Base-by-base conservation (phyloP, 2,113 vertebrate genomes). In the Leiothrix lutea region DNA sequence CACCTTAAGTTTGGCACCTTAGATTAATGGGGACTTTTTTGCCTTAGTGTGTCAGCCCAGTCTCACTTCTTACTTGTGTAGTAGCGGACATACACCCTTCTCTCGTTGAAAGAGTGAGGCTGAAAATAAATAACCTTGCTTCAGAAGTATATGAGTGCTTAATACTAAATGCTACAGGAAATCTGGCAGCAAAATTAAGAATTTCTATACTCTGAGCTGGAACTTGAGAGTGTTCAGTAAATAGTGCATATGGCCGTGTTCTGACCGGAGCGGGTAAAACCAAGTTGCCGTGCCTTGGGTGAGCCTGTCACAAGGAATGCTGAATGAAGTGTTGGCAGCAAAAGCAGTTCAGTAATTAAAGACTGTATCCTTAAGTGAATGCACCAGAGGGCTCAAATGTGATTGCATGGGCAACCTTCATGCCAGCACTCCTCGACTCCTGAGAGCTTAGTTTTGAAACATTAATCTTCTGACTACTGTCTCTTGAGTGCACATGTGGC, bases 291-390 rank as follows among this genome's bases (percentile, higher is more conserved):
- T 77, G 50, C 42, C 35, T 61, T 90, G 64, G 38, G 33, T 74
- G 15, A 95, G 47, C 50, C 22, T 73, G 77, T 90, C 64, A 66
- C 42, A 67, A 2, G 6, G 50, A 77, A 75, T 77, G 35, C 67
- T 83, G 75, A 94, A 67, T 87, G 71, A 90, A 94, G 22, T 17
- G 54, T 50, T 95, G 87, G 81, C 33, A 5, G 58, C 47, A 85
- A 80, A 85, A 66, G 71, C 45, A 91, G 38, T 50, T 95, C 11
- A 29, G 78, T 94, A 82, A 88, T 95, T 92, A 95, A 94, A 90
- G 79, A 50, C 84, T 85, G 1, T 90, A 51, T 73, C 58, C 67
- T 91, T 80, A 86, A 82, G 50, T 86, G 79, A 35, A 18, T 2
- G 19, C 84, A 77, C 26, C 50, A 88, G 45, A 80, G 74, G 58